These are phyloP conservation scores for Andricus curvator DNA, from an alignment of 2,888 invertebrate species.

Conservation along the genomic window DNA sequence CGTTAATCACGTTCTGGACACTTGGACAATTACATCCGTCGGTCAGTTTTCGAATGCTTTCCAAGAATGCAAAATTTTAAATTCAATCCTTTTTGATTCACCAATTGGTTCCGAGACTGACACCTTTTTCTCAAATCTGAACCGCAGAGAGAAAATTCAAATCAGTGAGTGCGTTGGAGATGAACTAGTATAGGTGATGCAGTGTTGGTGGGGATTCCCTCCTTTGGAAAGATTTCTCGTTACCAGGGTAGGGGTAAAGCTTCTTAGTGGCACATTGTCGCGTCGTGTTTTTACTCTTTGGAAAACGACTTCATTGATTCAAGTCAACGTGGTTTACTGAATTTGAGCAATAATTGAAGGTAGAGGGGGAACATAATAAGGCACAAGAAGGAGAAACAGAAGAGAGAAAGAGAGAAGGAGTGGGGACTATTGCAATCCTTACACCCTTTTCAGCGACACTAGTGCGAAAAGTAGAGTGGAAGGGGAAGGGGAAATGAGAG, in stretches of 20 bases:
- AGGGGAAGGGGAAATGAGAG: background rate
- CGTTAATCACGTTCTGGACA: background rate
- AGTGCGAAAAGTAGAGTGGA: background rate
- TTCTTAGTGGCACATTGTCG: slow-evolving; percentile 72
- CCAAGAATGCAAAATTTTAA: no score
- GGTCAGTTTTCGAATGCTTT: no score
- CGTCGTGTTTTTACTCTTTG: slow-evolving; percentile 70
- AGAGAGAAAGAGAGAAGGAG: slow-evolving; percentile 39
- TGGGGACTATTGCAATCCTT: slow-evolving; percentile 20
- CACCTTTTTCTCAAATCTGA: slow-evolving; percentile 5
- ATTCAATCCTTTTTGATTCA: slow-evolving; percentile 35
- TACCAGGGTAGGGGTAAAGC: slow-evolving; percentile 71
- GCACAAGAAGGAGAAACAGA: slow-evolving; percentile 31
- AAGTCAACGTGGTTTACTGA: slow-evolving; percentile 49
- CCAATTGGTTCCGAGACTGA: slow-evolving; percentile 37
- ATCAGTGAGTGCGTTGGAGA: slow-evolving; percentile 48
- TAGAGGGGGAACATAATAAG: slow-evolving; percentile 40
- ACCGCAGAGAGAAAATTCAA: slow-evolving; percentile 36
- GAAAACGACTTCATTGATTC: slow-evolving; percentile 60
- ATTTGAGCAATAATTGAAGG: slow-evolving; percentile 31
- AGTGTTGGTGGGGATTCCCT: slow-evolving; percentile 48
- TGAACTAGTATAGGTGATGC: slow-evolving; percentile 48
- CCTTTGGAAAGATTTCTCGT: slow-evolving; percentile 47
- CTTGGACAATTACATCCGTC: no score
- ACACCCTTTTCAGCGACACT: background rate